Conservation (phyloP, 1,140 invertebrate species). For the Diachasmimorpha longicaudata region DNA sequence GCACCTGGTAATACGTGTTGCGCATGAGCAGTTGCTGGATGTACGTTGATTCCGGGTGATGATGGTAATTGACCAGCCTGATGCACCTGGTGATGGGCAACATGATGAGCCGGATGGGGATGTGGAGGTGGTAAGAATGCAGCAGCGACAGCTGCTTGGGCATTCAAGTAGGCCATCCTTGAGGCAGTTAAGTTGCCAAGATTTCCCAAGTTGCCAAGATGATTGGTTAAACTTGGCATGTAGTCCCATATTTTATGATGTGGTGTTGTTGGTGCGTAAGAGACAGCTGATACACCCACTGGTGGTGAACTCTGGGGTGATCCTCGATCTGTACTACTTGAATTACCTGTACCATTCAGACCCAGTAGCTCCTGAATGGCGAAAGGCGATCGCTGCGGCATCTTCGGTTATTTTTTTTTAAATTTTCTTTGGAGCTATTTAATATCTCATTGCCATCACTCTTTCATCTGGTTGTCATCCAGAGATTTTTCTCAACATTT, state of each 20-base stretch:
- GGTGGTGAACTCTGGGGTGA: constrained; percentile 63
- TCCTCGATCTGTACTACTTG: constrained; percentile 52
- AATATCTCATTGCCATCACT: constrained; percentile 28
- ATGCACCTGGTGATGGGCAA: constrained; percentile 60
- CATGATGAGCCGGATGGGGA: constrained; percentile 59
- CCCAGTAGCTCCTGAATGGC: constrained; percentile 91
- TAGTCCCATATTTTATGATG: constrained; percentile 62
- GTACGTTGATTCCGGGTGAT: constrained; percentile 55
- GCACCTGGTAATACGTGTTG: constrained; percentile 58
- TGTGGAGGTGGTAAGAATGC: constrained; percentile 79
- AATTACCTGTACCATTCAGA: constrained; percentile 65
- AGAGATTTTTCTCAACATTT: not conserved
- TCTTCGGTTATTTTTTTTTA: constrained; percentile 43
- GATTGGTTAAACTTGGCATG: constrained; percentile 60
- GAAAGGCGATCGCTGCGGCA: constrained; percentile 87
- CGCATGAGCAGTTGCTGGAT: constrained; percentile 56
- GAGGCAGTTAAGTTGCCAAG: constrained; percentile 68
- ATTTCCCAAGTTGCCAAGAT: constrained; percentile 53
- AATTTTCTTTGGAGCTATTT: constrained; percentile 31
- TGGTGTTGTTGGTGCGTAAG: constrained; percentile 61
- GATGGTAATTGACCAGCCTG: constrained; percentile 55
- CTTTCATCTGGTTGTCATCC: not conserved
- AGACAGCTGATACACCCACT: constrained; percentile 59
- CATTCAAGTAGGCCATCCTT: constrained; percentile 85
- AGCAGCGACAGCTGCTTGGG: constrained; percentile 85